These are phyloP conservation scores for Drosophila serrata DNA, from an alignment of 1,140 invertebrate species.

Conservation along the genomic window DNA sequence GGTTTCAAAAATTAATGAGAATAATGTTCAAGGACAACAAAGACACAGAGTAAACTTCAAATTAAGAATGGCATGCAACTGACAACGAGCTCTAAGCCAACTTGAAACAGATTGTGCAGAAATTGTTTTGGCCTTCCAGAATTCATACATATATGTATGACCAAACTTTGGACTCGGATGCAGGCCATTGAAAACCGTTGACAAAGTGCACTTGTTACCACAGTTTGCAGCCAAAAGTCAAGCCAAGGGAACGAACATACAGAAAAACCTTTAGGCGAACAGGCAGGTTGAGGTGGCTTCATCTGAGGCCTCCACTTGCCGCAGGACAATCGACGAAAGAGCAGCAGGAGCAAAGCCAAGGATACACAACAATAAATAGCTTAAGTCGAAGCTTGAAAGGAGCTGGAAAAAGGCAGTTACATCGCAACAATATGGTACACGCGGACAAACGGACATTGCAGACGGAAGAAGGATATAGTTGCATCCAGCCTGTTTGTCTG, in stretches of 20 bases:
- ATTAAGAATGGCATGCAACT: background rate
- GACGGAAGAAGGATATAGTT: background rate
- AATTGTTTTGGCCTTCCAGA: conserved; percentile 8
- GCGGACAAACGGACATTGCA: background rate
- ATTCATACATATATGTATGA: background rate
- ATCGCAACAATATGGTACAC: background rate
- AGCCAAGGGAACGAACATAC: background rate
- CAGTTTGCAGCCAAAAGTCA: conserved; percentile 10
- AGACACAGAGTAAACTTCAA: background rate
- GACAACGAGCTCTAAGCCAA: background rate
- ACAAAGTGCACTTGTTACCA: conserved; percentile 11
- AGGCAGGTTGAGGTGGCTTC: background rate
- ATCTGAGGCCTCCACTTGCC: background rate
- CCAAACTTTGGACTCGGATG: conserved; percentile 7
- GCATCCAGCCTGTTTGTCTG: conserved; percentile 1
- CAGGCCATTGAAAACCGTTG: conserved; percentile 14
- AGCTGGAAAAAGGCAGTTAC: conserved; percentile 5
- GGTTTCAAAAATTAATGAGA: background rate
- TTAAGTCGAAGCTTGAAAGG: conserved; percentile 8
- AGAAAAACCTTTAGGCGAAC: background rate
- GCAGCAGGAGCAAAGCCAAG: conserved; percentile 3
- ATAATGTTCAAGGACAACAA: background rate
- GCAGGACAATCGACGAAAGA: conserved; percentile 15
- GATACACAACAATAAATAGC: conserved; percentile 38
- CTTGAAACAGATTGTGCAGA: conserved; percentile 8